phyloP scores from a whole-genome alignment of 2,797 vertebrate genomes.

The Acanthis flammea region DNA sequence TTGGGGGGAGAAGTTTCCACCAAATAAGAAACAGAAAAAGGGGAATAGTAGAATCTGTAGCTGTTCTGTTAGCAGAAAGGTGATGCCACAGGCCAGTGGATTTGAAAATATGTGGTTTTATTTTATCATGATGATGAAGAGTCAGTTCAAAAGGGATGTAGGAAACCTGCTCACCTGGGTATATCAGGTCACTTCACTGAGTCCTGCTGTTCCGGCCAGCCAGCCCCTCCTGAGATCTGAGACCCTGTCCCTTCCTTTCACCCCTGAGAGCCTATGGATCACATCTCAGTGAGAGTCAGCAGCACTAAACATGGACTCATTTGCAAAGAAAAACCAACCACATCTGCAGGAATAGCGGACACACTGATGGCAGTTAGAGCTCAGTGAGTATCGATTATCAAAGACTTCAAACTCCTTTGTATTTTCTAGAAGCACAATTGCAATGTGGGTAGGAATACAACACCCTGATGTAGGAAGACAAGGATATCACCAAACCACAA shows the following conservation, averaged over 20 bases:
- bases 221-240: background rate
- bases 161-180: background rate
- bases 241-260: background rate
- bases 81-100: background rate
- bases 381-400: background rate
- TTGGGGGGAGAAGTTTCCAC: background rate
- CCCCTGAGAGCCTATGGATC: fast-evolving
- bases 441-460: background rate
- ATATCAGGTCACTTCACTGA: background rate
- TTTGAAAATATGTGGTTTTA: background rate
- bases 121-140: background rate
- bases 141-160: background rate
- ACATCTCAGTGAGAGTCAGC: background rate
- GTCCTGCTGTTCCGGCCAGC: background rate
- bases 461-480: background rate
- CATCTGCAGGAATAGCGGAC: background rate
- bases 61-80: background rate
- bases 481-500: background rate
- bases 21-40: background rate
- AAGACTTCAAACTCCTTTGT: background rate
- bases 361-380: background rate
- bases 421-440: background rate
- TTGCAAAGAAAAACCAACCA: background rate
- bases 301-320: background rate
- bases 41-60: background rate